Evolutionary conservation across 1,140 invertebrate species (phyloP).

Genomic region (Drosophila eugracilis): DNA sequence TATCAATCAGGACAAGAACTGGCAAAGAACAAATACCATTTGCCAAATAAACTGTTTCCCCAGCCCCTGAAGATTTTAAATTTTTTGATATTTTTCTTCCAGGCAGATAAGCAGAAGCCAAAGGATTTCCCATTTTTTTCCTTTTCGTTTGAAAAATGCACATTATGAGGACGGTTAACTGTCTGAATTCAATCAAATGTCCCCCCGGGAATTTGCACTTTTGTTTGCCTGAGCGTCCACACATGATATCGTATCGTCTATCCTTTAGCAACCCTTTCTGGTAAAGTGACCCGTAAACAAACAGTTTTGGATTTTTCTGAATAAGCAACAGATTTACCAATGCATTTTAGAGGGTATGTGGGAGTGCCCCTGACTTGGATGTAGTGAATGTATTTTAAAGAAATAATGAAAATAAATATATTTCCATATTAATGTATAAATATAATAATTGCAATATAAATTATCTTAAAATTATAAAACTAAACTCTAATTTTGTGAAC

Average conservation of each 20-base stretch:
- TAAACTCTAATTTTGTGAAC: too few species aligned
- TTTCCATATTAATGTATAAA: background rate
- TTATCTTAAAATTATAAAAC: too few species aligned
- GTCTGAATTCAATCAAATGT: conserved; percentile 81
- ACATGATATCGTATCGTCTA: conserved; percentile 61
- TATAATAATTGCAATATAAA: background rate
- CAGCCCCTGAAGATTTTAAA: conserved; percentile 60
- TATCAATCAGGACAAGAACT: conserved; percentile 66
- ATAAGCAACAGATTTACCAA: conserved; percentile 36
- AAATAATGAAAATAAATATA: background rate
- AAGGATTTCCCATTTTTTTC: conserved; percentile 30
- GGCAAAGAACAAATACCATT: conserved; percentile 78
- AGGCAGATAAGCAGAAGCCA: conserved; percentile 65
- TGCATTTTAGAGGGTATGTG: conserved; percentile 17
- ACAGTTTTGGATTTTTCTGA: conserved; percentile 53
- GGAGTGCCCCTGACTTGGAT: background rate
- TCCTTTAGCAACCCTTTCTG: conserved; percentile 66
- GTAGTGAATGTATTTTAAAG: background rate
- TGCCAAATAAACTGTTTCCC: conserved; percentile 68
- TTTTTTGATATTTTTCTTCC: conserved; percentile 71
- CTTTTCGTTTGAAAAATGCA: conserved; percentile 62
- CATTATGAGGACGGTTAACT: conserved; percentile 68
- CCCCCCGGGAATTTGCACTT: conserved; percentile 76
- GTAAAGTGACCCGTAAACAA: conserved; percentile 80
- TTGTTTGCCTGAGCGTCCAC: conserved; percentile 71